Evolutionary conservation across 2,888 invertebrate species (phyloP).

Genomic region (Blera fallax): DNA sequence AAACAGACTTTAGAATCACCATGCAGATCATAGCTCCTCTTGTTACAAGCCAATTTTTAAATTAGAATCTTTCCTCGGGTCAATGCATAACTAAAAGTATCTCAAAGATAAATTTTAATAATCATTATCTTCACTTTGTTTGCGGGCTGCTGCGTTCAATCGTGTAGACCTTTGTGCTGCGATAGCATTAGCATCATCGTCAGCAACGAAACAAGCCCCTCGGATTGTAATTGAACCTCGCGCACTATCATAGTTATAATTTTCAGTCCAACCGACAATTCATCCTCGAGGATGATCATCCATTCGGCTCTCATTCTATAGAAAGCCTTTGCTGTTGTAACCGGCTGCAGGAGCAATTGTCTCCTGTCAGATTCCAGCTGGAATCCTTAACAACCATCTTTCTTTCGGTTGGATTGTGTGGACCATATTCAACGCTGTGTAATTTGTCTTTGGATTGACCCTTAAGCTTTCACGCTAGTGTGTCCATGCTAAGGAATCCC

Average conservation of each 20-base stretch:
- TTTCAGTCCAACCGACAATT: slow-evolving; percentile 56
- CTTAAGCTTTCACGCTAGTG: slow-evolving; percentile 53
- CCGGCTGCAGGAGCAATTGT: slow-evolving; percentile 58
- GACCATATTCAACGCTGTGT: slow-evolving; percentile 51
- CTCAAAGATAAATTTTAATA: slow-evolving; percentile 56
- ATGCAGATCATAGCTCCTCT: slow-evolving; percentile 15
- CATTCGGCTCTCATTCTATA: not conserved
- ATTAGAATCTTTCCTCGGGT: slow-evolving; percentile 54
- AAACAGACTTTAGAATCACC: not conserved
- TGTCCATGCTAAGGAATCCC: slow-evolving; percentile 8
- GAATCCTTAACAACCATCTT: slow-evolving; percentile 47
- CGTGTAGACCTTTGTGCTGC: not conserved
- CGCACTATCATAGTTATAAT: slow-evolving; percentile 55
- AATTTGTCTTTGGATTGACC: slow-evolving; percentile 65
- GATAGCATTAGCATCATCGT: slow-evolving; percentile 30
- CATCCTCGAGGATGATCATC: slow-evolving; percentile 59
- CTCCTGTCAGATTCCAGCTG: slow-evolving; percentile 54
- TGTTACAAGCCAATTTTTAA: slow-evolving; percentile 32
- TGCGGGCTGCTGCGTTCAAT: slow-evolving; percentile 19
- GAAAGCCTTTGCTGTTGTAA: slow-evolving; percentile 3
- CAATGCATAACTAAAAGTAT: slow-evolving; percentile 34
- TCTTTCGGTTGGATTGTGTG: not conserved
- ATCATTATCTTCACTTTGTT: slow-evolving; percentile 62
- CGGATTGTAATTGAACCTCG: slow-evolving; percentile 47
- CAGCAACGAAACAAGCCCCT: slow-evolving; percentile 4